Evolutionary conservation across 2,113 vertebrate genomes (phyloP).

Genomic region (Rhombomys opimus): DNA sequence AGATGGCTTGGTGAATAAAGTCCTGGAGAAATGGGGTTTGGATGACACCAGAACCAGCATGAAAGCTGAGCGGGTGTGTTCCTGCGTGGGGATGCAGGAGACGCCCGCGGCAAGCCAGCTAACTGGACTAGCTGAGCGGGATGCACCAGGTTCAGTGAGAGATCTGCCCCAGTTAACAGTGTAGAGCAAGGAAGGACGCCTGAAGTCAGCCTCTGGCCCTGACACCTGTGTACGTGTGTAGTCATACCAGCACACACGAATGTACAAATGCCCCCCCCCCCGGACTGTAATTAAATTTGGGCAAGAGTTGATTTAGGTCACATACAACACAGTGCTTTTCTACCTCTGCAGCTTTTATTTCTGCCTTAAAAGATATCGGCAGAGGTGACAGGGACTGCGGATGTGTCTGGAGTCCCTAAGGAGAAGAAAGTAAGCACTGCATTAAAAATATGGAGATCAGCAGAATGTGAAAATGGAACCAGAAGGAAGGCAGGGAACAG

Average conservation of each 20-base stretch:
- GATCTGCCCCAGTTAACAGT: not conserved
- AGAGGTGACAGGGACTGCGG: not conserved
- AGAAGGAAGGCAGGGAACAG: constrained; percentile 41
- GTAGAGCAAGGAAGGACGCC: not conserved
- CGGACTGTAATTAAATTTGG: not conserved
- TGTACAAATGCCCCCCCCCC: fast-evolving
- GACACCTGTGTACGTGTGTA: too few relatives aligned
- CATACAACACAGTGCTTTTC: not conserved
- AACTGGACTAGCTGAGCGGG: not conserved
- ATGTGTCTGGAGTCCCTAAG: not conserved
- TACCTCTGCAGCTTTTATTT: not conserved
- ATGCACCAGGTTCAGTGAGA: not conserved
- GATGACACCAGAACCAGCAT: not conserved
- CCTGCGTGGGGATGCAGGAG: not conserved
- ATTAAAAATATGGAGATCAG: constrained; percentile 18
- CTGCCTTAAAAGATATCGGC: not conserved
- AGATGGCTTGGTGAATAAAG: not conserved
- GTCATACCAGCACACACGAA: not conserved
- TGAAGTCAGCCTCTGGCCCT: not conserved
- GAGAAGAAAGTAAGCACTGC: constrained; percentile 25
- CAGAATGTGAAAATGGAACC: constrained; percentile 14
- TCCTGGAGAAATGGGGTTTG: not conserved
- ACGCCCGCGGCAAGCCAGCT: not conserved
- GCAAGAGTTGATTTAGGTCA: not conserved
- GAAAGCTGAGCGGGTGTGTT: not conserved